Evolutionary conservation across 2,113 vertebrate species (phyloP).

Genomic region (Erythrolamprus reginae): DNA sequence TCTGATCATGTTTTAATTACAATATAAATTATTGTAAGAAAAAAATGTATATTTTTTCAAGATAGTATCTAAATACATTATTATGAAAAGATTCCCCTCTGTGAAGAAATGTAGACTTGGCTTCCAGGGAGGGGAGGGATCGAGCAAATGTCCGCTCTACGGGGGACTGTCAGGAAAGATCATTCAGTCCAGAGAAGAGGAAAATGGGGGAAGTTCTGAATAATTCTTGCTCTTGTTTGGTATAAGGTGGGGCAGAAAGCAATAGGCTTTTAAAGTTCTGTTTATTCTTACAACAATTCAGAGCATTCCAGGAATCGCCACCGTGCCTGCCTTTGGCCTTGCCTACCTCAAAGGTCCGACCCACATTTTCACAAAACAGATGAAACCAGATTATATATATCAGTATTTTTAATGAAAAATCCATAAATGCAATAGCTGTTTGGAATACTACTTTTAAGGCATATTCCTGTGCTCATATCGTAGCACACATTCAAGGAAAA

Average conservation of each 20-base stretch:
- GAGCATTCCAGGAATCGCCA: neutral
- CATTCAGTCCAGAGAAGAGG: neutral
- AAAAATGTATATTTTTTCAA: neutral
- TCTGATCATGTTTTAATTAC: neutral
- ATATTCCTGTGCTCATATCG: neutral
- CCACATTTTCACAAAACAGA: neutral
- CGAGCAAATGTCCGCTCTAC: neutral
- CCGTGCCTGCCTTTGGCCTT: neutral
- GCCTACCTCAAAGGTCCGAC: neutral
- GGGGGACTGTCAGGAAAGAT: neutral
- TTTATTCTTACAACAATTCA: neutral
- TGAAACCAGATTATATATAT: neutral
- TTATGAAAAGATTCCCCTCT: neutral
- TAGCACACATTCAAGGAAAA: neutral
- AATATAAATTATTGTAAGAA: neutral
- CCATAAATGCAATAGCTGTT: neutral
- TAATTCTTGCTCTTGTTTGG: neutral
- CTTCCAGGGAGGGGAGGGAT: neutral
- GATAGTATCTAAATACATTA: neutral
- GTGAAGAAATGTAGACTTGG: neutral
- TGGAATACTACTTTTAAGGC: neutral
- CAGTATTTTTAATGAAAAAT: neutral
- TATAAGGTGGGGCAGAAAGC: neutral
- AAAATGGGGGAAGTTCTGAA: neutral
- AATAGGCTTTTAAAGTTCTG: neutral